Evolutionary conservation across 2,113 vertebrate genomes (phyloP).

Genomic region (Toxotes jaculatrix): DNA sequence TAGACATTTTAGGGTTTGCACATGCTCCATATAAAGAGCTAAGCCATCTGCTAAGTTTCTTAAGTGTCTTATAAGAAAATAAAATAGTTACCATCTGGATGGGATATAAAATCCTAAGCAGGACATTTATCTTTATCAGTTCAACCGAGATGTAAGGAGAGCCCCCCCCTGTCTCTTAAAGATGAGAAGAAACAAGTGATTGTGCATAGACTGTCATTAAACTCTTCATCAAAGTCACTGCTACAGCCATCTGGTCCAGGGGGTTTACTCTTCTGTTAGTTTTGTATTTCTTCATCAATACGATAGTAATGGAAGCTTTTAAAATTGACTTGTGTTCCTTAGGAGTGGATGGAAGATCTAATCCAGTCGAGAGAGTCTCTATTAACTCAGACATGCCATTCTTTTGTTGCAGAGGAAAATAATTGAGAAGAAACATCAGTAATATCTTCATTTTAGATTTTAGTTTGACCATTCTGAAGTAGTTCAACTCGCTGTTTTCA

Average conservation of each 20-base stretch:
- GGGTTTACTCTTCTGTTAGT: background rate
- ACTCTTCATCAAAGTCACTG: background rate
- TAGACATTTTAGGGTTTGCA: constrained; percentile 29
- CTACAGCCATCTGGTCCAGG: background rate
- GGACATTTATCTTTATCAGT: constrained; percentile 60
- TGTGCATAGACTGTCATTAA: background rate
- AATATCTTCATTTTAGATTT: background rate
- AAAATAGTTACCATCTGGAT: constrained; percentile 64
- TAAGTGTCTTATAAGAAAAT: constrained; percentile 52
- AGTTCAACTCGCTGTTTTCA: background rate
- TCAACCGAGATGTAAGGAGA: constrained; percentile 1
- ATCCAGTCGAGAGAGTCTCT: background rate
- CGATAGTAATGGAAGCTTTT: background rate
- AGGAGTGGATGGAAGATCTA: background rate
- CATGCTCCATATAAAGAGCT: constrained; percentile 38
- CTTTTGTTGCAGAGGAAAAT: background rate
- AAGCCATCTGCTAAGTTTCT: constrained; percentile 57
- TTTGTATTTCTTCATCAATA: background rate
- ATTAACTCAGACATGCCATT: background rate
- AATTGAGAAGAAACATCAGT: background rate
- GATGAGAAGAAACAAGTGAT: background rate
- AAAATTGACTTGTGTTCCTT: background rate
- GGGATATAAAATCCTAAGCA: constrained; percentile 46
- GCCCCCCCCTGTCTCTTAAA: background rate
- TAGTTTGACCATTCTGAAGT: background rate